A percentile compares a stretch with the other conserved stretches of the same genome.
These are phyloP conservation scores for Xyrichtys novacula DNA, from an alignment of 2,797 vertebrate species.

Conservation along the genomic window DNA sequence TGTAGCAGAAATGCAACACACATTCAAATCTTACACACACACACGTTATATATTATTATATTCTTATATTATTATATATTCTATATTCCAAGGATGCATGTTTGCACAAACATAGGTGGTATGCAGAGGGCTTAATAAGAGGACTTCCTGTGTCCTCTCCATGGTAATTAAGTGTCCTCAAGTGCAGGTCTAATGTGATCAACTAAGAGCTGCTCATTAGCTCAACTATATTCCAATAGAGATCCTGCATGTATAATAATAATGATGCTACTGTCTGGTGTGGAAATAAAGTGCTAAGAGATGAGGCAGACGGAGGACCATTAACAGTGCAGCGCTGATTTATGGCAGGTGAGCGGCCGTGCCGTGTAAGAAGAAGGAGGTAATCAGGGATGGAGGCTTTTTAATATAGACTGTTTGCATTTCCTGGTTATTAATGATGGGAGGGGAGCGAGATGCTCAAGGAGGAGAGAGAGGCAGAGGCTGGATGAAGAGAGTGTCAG, in stretches of 20 bases:
- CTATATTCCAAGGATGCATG: slow-evolving; percentile 38
- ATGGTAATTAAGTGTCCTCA: slow-evolving; percentile 85
- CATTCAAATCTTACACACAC: slow-evolving; percentile 28
- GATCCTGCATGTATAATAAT: slow-evolving; percentile 78
- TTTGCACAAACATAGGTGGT: slow-evolving; percentile 73
- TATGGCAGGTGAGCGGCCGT: slow-evolving; percentile 74
- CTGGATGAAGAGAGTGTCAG: slow-evolving; percentile 17
- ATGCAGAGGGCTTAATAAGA: slow-evolving; percentile 79
- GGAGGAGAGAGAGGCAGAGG: slow-evolving; percentile 35
- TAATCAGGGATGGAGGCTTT: slow-evolving; percentile 70
- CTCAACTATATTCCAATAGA: slow-evolving; percentile 80
- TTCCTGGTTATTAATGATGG: slow-evolving; percentile 64
- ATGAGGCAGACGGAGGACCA: slow-evolving; percentile 64
- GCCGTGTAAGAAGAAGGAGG: slow-evolving; percentile 74
- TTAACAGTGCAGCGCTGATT: slow-evolving; percentile 71
- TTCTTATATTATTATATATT: slow-evolving; percentile 22
- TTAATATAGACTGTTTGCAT: slow-evolving; percentile 73
- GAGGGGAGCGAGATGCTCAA: slow-evolving; percentile 38
- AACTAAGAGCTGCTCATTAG: slow-evolving; percentile 85
- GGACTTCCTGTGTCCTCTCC: slow-evolving; percentile 70
- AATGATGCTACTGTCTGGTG: slow-evolving; percentile 71
- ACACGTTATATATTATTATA: no score
- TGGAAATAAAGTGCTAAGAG: slow-evolving; percentile 70
- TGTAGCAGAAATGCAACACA: slow-evolving; percentile 50
- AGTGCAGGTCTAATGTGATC: slow-evolving; percentile 86